A percentile compares a stretch with the other conserved stretches of the same genome.
Conservation (phyloP, 2,888 invertebrate species). For the Campaea margaritaria region DNA sequence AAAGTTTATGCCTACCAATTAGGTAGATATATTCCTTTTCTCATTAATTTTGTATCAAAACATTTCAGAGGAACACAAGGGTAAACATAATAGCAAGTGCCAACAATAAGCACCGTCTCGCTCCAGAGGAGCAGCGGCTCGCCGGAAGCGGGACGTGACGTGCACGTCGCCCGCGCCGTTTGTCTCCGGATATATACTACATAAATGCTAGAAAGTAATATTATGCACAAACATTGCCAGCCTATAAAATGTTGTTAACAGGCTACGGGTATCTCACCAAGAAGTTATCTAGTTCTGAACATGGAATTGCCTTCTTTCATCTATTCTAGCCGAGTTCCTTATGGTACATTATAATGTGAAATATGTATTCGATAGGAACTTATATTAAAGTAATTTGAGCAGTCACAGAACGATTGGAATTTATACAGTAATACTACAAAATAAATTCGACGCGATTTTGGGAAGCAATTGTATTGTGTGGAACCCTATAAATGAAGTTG, state of each 20-base stretch:
- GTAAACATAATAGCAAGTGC: slow-evolving; percentile 10
- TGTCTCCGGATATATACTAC: slow-evolving; percentile 39
- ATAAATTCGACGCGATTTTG: too few species aligned
- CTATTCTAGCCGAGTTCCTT: too few species aligned
- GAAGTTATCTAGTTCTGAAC: background rate
- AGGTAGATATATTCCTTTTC: background rate
- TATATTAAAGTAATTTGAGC: too few species aligned
- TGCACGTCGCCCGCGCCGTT: slow-evolving; percentile 53
- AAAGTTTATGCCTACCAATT: too few species aligned
- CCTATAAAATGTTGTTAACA: background rate
- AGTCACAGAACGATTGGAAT: too few species aligned
- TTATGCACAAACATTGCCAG: slow-evolving; percentile 13
- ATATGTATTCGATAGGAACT: too few species aligned
- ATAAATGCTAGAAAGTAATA: slow-evolving; percentile 60
- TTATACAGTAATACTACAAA: too few species aligned
- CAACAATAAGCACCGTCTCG: slow-evolving; percentile 51
- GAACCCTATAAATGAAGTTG: too few species aligned
- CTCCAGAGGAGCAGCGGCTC: slow-evolving; percentile 59
- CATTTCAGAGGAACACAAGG: background rate
- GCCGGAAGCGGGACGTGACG: slow-evolving; percentile 67
- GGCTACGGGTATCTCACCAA: background rate
- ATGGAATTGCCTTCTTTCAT: too few species aligned
- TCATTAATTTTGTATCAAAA: background rate
- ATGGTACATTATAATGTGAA: too few species aligned
- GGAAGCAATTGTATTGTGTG: too few species aligned